Conservation (phyloP, 2,797 vertebrate genomes). For the Ctenopoma multispine region DNA sequence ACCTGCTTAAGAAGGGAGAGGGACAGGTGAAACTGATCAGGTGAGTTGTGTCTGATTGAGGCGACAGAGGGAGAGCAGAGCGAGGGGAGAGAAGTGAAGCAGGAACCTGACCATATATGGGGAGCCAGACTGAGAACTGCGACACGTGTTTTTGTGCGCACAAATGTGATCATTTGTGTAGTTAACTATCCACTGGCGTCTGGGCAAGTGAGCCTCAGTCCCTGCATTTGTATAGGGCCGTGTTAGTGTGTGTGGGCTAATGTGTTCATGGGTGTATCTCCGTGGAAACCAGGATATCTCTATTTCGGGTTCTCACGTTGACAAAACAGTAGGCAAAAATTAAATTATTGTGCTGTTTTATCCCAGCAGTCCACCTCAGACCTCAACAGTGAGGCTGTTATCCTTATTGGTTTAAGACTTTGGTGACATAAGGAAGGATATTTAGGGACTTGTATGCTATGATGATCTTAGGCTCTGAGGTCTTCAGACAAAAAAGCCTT, state of each 20-base stretch:
- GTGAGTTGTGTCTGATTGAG: too few relatives aligned
- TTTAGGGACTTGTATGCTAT: background rate
- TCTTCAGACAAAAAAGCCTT: too few relatives aligned
- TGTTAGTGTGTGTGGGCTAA: slow-evolving; percentile 39
- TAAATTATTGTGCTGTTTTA: slow-evolving; percentile 18
- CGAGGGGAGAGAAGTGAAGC: too few relatives aligned
- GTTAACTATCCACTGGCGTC: slow-evolving; percentile 18
- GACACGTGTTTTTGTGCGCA: background rate
- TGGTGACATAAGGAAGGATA: slow-evolving; percentile 1
- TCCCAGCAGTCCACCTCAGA: slow-evolving; percentile 32
- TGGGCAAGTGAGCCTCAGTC: background rate
- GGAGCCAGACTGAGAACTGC: too few relatives aligned
- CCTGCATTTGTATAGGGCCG: slow-evolving; percentile 18
- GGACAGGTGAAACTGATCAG: too few relatives aligned
- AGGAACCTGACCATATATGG: too few relatives aligned
- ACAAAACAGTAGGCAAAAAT: slow-evolving; percentile 22
- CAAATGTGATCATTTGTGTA: slow-evolving; percentile 19
- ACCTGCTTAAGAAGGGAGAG: too few relatives aligned
- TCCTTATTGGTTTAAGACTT: slow-evolving; percentile 15
- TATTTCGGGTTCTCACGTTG: slow-evolving; percentile 50
- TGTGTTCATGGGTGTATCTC: slow-evolving; percentile 39
- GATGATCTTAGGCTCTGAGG: background rate
- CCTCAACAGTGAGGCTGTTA: slow-evolving; percentile 14
- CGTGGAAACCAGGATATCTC: slow-evolving; percentile 40
- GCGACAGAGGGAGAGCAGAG: too few relatives aligned